Base-by-base conservation (phyloP, 2,888 invertebrate species). In the Drosophila longiperda region DNA sequence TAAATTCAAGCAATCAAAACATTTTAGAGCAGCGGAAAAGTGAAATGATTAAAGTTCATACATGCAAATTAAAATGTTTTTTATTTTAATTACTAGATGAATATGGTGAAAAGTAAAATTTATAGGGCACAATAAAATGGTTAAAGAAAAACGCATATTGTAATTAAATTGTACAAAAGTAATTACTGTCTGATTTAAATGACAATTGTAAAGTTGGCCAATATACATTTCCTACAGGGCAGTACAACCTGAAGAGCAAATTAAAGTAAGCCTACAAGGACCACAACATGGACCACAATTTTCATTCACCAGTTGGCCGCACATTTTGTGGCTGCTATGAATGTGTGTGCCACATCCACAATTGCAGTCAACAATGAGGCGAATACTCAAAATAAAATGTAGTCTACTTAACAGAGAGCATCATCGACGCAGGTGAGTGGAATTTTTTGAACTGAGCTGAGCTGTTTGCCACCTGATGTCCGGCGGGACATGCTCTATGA, bases 161-260 rank as follows among this genome's bases (percentile, higher is more conserved):
- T 38, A 29, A 53, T 71, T 38, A 55, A 61, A 58, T 54, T 26
- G 33, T 58, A 34, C 66, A 38, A 29, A 59, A 50, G 38, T 72
- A 62, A 66, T 77, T 62, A 66, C 45, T 29, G 33, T 32, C 23
- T 40, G 49, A 52, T 58, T 66, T 59, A 42, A 70, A 58, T 34
- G 58, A 8, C 33, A 45, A 36, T 70, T 49, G 33, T 33, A 26
- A 50, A 38, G 45, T 50, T 50, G 26, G 7, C 17, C 9, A 1
- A 34, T 45, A 34, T 29, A 38, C 29, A 65, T 29, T 40, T 76
- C 38, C 33, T 52, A 42, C 11, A 20, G 38, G 29, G 32, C 15
- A 52, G 34, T 38, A n/a, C 34, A 70, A 55, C 36, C 49, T 62
- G 52, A 29, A 6, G 15, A 49, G 48, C 53, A 55, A 69, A 52